Base-by-base conservation (phyloP, 2,888 invertebrate species). In the Drosophila recens region DNA sequence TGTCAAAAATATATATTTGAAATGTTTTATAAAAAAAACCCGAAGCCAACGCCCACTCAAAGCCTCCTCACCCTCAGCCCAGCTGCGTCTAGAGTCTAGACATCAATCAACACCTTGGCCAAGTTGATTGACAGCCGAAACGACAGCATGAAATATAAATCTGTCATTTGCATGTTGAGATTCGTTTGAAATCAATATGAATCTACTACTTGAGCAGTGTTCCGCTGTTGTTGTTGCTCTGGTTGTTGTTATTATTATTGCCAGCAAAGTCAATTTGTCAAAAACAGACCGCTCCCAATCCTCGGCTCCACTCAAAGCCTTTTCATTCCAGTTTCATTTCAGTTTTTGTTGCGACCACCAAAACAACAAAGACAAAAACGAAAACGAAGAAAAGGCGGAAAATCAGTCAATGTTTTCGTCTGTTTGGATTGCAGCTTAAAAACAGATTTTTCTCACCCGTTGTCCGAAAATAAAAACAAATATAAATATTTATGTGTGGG, bases 101-200 rank as follows among this genome's bases (percentile, higher is more conserved):
- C 86, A 89, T 86, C 86, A 89, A 87, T 86, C 89, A 86, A 79
- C 86, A 89, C 86, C 85, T 89, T 76, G 63, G 67, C 75, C 77
- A 82, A 66, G 58, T 77, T 86, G 89, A 89, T 89, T 86, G 86
- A 89, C 86, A 79, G 89, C 70, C 73, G 67, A 72, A 82, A 67
- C 87, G 88, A 79, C 75, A 69, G 85, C 80, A 70, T 77, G 73
- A 75, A 82, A 89, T 65, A 86, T 85, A 86, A 86, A 86, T 87
- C 86, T 86, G 86, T 86, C 89, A 89, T 89, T 87, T 89, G 89
- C 89, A 89, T 85, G 75, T 82, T 62, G 69, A 80, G 75, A 86
- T 49, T 67, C 71, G 75, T 86, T 87, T 79, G 77, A 89, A 87
- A 86, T 89, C 75, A 77, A 86, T 79, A 84, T 87, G 75, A 87